phyloP scores from a whole-genome alignment of 2,113 vertebrate species.

The Sula dactylatra region DNA sequence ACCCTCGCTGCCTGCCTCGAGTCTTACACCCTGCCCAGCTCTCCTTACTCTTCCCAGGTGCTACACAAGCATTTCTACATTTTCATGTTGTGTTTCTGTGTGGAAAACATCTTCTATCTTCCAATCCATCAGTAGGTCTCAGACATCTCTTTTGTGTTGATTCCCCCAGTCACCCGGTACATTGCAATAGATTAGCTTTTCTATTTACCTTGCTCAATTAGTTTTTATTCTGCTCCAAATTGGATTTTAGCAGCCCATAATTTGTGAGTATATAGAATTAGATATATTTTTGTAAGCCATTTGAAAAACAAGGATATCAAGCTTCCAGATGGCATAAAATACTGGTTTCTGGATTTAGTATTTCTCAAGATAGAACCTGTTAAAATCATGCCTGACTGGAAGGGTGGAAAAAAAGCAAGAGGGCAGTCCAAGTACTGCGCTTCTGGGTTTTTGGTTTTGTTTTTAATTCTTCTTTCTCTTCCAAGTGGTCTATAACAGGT shows the following conservation, averaged over 20 bases:
- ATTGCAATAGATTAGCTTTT: background rate
- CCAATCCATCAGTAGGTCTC: background rate
- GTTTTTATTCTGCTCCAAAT: background rate
- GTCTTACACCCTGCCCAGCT: background rate
- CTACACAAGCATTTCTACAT: background rate
- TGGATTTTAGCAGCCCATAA: background rate
- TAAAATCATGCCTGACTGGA: conserved; percentile 42
- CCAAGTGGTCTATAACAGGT: background rate
- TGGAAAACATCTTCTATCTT: background rate
- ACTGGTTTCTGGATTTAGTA: conserved; percentile 57
- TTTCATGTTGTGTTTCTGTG: background rate
- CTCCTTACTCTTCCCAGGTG: background rate
- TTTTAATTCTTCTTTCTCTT: background rate
- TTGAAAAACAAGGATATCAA: conserved; percentile 53
- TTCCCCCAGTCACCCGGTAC: background rate
- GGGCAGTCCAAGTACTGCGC: background rate
- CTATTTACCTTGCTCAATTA: background rate
- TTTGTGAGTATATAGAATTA: conserved; percentile 40
- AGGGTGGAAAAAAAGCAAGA: conserved; percentile 18
- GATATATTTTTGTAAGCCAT: conserved; percentile 25
- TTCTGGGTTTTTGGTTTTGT: background rate
- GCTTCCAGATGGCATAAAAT: conserved; percentile 59
- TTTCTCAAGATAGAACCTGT: conserved; percentile 51
- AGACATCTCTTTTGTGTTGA: background rate
- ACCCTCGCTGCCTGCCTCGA: too few relatives aligned